These are phyloP conservation scores for Celastrina argiolus DNA, from an alignment of 2,888 invertebrate genomes.

Conservation along the genomic window DNA sequence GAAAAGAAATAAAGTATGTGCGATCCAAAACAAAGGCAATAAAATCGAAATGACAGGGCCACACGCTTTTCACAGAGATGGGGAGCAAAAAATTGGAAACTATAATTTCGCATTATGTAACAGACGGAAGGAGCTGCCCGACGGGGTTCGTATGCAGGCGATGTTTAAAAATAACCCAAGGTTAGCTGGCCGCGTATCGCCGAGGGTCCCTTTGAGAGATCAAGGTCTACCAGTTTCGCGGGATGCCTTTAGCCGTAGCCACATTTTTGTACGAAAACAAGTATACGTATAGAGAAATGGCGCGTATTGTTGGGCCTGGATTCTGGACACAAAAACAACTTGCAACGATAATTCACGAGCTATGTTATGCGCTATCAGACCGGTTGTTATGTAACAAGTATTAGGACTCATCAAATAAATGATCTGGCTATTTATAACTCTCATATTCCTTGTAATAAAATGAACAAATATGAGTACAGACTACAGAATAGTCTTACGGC, in stretches of 20 bases:
- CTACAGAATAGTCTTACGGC: too few species aligned
- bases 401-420: background rate
- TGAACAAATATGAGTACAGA: background rate
- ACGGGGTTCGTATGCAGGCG: slow-evolving; percentile 68
- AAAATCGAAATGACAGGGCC: slow-evolving; percentile 73
- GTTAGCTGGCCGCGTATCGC: slow-evolving; percentile 58
- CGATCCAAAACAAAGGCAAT: slow-evolving; percentile 71
- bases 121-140: slow-evolving; percentile 71
- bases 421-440: background rate
- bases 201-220: slow-evolving; percentile 71
- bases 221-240: slow-evolving; percentile 72
- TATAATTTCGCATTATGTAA: slow-evolving; percentile 75
- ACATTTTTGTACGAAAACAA: slow-evolving; percentile 46
- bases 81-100: slow-evolving; percentile 56
- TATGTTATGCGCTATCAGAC: background rate
- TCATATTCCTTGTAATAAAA: background rate
- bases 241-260: slow-evolving; percentile 58
- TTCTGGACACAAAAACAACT: slow-evolving; percentile 26
- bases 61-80: slow-evolving; percentile 63
- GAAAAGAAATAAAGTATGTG: slow-evolving; percentile 73
- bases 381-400: slow-evolving; percentile 7
- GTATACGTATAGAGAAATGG: slow-evolving; percentile 37
- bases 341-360: background rate
- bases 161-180: slow-evolving; percentile 75
- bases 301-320: slow-evolving; percentile 19